phyloP scores from a whole-genome alignment of 2,113 vertebrate genomes.

The Corydoras maculifer region DNA sequence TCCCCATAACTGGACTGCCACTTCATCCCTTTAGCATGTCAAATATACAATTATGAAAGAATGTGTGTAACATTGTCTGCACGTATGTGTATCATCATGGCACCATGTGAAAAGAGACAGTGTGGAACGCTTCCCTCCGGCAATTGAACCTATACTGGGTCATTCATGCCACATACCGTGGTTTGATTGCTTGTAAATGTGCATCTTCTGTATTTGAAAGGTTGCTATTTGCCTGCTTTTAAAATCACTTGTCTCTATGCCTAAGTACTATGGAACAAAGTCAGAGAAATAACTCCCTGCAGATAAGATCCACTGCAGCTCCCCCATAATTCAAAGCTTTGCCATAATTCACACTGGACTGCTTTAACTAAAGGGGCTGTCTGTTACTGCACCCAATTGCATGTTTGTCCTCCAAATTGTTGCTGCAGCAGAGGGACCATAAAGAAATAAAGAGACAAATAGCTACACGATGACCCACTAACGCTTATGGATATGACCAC shows the following conservation, averaged over 20 bases:
- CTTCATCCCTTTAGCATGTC: constrained; percentile 65
- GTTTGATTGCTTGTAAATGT: constrained; percentile 14
- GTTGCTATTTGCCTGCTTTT: not conserved
- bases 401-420: constrained; percentile 64
- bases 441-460: constrained; percentile 35
- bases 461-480: constrained; percentile 50
- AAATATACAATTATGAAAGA: constrained; percentile 75
- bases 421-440: constrained; percentile 45
- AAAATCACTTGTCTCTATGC: constrained; percentile 10
- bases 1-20: constrained; percentile 66
- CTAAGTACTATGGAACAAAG: constrained; percentile 30
- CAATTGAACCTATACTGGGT: not conserved
- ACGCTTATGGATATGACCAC: constrained; percentile 35
- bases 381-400: constrained; percentile 61
- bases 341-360: constrained; percentile 61
- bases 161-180: not conserved
- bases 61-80: constrained; percentile 62
- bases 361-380: constrained; percentile 62
- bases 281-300: constrained; percentile 23
- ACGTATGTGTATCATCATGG: constrained; percentile 28
- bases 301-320: constrained; percentile 54
- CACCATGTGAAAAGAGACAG: not conserved
- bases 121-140: not conserved
- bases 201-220: constrained; percentile 3
- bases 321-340: constrained; percentile 63